These are phyloP conservation scores for Aphelinus certus DNA, from an alignment of 1,140 invertebrate species.

Conservation along the genomic window DNA sequence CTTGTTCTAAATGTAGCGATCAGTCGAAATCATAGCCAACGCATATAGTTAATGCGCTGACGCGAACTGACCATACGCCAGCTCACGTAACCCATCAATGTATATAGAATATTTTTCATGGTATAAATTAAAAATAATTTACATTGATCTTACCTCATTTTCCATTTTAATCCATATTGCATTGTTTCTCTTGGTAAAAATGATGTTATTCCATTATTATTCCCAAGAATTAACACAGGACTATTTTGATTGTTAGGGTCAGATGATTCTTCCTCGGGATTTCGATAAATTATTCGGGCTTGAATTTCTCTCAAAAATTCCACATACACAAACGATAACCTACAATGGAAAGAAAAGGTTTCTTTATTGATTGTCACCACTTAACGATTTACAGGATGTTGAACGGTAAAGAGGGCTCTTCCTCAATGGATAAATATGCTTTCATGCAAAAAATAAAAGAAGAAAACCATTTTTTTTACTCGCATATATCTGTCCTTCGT, in stretches of 20 bases:
- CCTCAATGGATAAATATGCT: no score
- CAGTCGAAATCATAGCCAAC: no score
- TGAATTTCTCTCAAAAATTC: slow-evolving; percentile 52
- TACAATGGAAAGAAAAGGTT: slow-evolving; percentile 41
- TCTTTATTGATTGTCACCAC: not conserved
- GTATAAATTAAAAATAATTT: slow-evolving; percentile 1
- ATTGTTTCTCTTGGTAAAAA: slow-evolving; percentile 45
- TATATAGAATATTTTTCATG: not conserved
- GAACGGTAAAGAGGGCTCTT: no score
- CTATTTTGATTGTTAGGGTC: slow-evolving; percentile 14
- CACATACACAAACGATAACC: slow-evolving; percentile 56
- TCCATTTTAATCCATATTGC: slow-evolving; percentile 51
- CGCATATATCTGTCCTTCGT: no score
- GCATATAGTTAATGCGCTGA: no score
- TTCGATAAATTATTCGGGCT: slow-evolving; percentile 51
- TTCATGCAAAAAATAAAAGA: not conserved
- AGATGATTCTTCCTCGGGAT: slow-evolving; percentile 22
- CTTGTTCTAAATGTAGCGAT: no score
- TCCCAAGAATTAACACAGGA: slow-evolving; percentile 54
- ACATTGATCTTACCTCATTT: slow-evolving; percentile 51
- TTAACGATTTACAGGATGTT: no score
- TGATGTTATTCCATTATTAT: slow-evolving; percentile 44
- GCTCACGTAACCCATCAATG: no score
- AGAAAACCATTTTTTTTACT: no score
- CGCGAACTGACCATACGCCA: no score